Conservation (phyloP, 2,888 invertebrate species). For the Gymnoscelis rufifasciata region DNA sequence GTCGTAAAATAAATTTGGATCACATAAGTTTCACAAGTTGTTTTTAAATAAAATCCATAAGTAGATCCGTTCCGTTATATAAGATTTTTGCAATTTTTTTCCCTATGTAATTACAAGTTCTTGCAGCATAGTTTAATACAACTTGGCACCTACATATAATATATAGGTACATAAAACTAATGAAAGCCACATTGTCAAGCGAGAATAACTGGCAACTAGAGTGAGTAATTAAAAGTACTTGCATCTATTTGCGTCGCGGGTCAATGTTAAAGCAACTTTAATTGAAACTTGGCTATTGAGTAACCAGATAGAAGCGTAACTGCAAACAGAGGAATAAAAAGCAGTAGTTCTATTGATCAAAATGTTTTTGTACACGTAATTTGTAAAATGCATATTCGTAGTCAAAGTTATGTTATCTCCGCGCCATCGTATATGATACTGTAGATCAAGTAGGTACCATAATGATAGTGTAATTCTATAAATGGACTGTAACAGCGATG, state of each 20-base stretch:
- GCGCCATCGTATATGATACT: not conserved
- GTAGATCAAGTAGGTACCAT: not conserved
- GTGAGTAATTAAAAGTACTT: slow-evolving; percentile 32
- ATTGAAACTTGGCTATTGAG: slow-evolving; percentile 52
- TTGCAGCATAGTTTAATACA: too few species aligned
- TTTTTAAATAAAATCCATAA: not conserved
- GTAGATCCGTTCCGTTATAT: not conserved
- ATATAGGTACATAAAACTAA: slow-evolving; percentile 6
- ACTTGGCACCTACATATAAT: too few species aligned
- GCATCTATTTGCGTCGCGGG: slow-evolving; percentile 52
- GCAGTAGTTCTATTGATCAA: not conserved
- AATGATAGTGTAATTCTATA: too few species aligned
- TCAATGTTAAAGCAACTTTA: slow-evolving; percentile 59
- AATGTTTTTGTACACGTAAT: too few species aligned
- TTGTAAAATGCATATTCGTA: too few species aligned
- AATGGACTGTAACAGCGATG: too few species aligned
- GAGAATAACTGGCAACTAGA: slow-evolving; percentile 16
- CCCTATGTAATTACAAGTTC: too few species aligned
- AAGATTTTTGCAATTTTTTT: not conserved
- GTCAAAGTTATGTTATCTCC: too few species aligned
- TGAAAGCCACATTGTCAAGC: slow-evolving; percentile 17
- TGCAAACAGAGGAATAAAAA: not conserved
- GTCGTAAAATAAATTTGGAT: slow-evolving; percentile 5
- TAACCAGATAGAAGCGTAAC: slow-evolving; percentile 22
- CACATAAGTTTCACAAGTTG: slow-evolving; percentile 9